Evolutionary conservation across 2,888 invertebrate species (phyloP), one percentile per base, ranked within the genome.

Genomic region (Microplitis manilae): DNA sequence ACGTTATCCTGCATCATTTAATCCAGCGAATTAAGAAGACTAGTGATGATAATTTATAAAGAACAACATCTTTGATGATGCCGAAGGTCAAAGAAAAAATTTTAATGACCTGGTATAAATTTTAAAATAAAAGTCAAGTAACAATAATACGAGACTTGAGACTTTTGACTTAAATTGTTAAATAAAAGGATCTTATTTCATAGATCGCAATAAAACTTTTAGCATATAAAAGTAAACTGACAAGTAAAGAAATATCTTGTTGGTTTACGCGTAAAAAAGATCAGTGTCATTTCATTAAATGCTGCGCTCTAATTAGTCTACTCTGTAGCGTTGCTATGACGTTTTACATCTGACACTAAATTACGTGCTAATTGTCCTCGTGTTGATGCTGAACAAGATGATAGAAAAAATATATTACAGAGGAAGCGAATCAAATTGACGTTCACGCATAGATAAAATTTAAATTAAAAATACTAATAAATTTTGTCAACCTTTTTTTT

Each of bases 361-460:
- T 77, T 50, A 73, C 59, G 62, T 41, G 77, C 65, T 77, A 77
- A 77, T 77, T 77, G 69, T 76, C 72, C 76, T 76, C 72, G 68
- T 65, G 64, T 62, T 9, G 17, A 69, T 30, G 50, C 30, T 6
- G 7, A 68, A 40, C 15, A 64, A 64, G 15, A n/a, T 13, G 13
- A 38, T 67, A n/a, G 2, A 61, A 61, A 30, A n/a, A 38, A 71
- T n/a, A 59, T 41, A 15, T 50, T 20, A 61, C 13, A 4, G 50
- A 50, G 50, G 50, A 50, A 50, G 50, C 50, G 50, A 13, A 50
- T 50, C 8, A 13, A 50, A 50, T 50, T 50, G 8, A 50, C 13
- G 9, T 13, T 50, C 50, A 20, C 20, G 30, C 30, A 30, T 30
- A 4, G 4, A 30, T 4, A 30, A 30, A 30, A 30, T 30, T 30